Evolutionary conservation across 1,140 invertebrate species (phyloP), one percentile per base, ranked within the genome.

Genomic region (Heliothis virescens): DNA sequence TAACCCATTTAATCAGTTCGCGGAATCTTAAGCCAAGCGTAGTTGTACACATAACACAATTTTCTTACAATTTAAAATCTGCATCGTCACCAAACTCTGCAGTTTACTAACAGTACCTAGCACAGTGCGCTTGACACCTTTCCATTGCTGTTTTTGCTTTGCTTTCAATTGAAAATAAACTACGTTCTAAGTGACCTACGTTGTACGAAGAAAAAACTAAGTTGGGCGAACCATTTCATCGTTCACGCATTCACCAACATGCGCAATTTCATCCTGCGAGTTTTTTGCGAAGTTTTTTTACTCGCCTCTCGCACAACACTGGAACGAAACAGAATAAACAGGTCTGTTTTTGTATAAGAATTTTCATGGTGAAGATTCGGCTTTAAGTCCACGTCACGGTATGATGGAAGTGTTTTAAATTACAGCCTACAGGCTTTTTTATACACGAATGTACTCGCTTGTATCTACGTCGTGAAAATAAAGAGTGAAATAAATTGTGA

Each of bases 311-410:
- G 73, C 60, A 84, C 80, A 83, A 84, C 81, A 72, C 79, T 85
- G 80, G 79, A 86, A 85, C 82, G 79, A 85, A 87, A 85, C 82
- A 84, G 77, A 85, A 84, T 83, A 87, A 89, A 90, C 85, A 84
- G 83, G 85, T 85, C 82, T 73, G 83, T 87, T 87, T 89, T 87
- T 89, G 63, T 83, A 76, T 81, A 73, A 81, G 79, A 76, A 76
- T 82, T 85, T 85, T 85, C 79, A 86, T 82, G 79, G 79, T 69
- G 79, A 83, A 83, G 79, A 80, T 84, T 84, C 67, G 83, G 82
- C 50, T 79, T 86, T 80, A 81, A 86, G 80, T 47, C 76, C 53
- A 72, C 67, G 84, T 83, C 82, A 85, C 79, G 81, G 71, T 79
- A 75, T 85, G 83, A 76, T 78, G 75, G 75, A 78, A 78, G 75